Evolutionary conservation across 1,140 invertebrate species (phyloP).

Genomic region (Sesamia nonagrioides): DNA sequence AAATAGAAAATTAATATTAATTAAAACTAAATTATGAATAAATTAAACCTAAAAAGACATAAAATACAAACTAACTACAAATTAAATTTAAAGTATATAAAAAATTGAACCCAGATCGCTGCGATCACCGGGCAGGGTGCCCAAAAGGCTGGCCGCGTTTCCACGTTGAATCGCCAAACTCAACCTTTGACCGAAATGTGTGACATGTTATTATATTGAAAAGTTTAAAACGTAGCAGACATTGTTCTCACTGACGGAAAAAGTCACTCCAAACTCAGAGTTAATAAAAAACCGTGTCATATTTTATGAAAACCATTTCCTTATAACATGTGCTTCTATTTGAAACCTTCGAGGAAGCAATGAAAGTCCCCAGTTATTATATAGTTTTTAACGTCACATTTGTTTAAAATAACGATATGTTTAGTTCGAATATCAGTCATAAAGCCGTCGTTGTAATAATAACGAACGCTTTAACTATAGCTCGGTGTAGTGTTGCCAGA

Average conservation of each 20-base stretch:
- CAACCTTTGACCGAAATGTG: too few species aligned
- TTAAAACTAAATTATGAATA: too few species aligned
- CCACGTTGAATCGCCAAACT: too few species aligned
- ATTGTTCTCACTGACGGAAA: neutral
- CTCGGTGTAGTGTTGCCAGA: conserved; percentile 34
- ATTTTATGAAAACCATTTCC: neutral
- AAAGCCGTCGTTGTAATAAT: conserved; percentile 57
- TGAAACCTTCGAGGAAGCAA: conserved; percentile 51
- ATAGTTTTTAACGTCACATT: conserved; percentile 56
- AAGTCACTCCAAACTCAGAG: neutral
- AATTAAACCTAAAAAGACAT: too few species aligned
- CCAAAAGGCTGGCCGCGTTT: too few species aligned
- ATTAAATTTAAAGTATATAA: too few species aligned
- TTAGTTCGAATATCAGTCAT: conserved; percentile 54
- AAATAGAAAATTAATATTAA: too few species aligned
- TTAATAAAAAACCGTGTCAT: conserved; percentile 3
- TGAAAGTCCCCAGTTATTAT: conserved; percentile 53
- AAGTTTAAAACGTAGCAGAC: neutral
- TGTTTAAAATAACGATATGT: conserved; percentile 56
- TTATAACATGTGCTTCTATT: conserved; percentile 20
- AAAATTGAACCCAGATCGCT: too few species aligned
- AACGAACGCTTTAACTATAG: conserved; percentile 44
- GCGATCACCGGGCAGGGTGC: too few species aligned
- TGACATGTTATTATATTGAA: too few species aligned
- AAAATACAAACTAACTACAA: too few species aligned